phyloP scores from a whole-genome alignment of 2,888 invertebrate species.

The Azorinus chamasolen region DNA sequence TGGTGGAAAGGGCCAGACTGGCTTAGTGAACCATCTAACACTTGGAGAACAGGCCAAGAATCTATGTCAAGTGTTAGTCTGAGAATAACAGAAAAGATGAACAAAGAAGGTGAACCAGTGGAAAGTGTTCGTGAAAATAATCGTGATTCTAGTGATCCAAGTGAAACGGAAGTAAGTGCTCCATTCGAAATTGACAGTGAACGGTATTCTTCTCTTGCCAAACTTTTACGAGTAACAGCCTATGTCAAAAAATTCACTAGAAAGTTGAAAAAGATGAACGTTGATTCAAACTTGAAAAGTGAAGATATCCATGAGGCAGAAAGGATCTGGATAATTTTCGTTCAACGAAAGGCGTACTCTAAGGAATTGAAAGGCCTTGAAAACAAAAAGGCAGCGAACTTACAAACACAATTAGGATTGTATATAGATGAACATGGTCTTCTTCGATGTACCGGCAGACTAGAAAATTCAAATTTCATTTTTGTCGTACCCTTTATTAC shows the following conservation, averaged over 20 bases:
- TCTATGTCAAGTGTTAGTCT: no score
- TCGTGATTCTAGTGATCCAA: background rate
- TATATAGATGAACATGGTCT: conserved; percentile 5
- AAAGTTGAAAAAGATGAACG: background rate
- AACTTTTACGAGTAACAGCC: conserved; percentile 10
- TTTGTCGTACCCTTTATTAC: no score
- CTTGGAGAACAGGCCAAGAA: no score
- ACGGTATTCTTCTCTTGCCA: conserved; percentile 14
- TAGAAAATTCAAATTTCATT: conserved; percentile 28
- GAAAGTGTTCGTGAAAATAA: background rate
- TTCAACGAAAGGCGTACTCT: conserved; percentile 2
- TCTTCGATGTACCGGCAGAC: conserved; percentile 16
- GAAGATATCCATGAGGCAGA: conserved; percentile 4
- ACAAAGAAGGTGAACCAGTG: no score
- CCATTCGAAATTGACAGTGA: conserved; percentile 12
- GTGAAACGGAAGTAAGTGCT: background rate
- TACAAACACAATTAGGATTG: conserved; percentile 21
- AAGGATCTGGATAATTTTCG: conserved; percentile 7
- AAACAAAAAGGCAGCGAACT: conserved; percentile 20
- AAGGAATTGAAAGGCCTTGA: conserved; percentile 9
- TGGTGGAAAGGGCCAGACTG: conserved; percentile 30
- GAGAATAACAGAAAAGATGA: no score
- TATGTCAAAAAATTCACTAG: background rate
- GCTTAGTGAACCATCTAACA: no score
- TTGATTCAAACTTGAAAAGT: background rate